Conservation (phyloP, 2,797 vertebrate genomes). For the Fundulus diaphanus region DNA sequence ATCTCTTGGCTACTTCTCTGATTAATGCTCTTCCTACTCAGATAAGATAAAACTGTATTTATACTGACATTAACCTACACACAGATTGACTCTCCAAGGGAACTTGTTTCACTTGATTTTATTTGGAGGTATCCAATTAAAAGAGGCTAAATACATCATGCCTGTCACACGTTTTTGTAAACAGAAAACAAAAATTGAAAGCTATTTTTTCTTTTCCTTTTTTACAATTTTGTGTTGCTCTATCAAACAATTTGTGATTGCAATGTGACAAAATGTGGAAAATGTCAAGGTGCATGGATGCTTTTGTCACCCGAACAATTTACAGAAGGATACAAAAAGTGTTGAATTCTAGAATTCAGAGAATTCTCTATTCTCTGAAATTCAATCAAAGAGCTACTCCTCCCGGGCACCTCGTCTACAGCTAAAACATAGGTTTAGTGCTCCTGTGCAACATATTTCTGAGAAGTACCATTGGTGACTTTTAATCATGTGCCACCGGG, state of each 20-base stretch:
- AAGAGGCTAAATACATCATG: background rate
- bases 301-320: background rate
- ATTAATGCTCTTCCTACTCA: background rate
- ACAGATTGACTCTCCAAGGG: background rate
- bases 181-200: too few relatives aligned
- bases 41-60: background rate
- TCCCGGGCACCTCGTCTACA: slow-evolving; percentile 8
- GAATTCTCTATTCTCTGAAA: slow-evolving; percentile 16
- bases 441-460: slow-evolving; percentile 39
- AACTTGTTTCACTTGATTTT: background rate
- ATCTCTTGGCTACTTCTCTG: too few relatives aligned
- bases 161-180: background rate
- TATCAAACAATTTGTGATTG: background rate
- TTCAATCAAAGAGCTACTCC: slow-evolving; percentile 34
- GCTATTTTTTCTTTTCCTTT: background rate
- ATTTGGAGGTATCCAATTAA: background rate
- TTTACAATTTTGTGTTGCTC: background rate
- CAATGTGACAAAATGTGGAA: background rate
- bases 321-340: background rate
- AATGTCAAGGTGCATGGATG: background rate
- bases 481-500: slow-evolving; percentile 57
- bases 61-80: background rate
- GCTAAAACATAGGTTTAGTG: slow-evolving; percentile 53
- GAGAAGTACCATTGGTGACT: slow-evolving; percentile 65
- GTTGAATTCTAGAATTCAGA: slow-evolving; percentile 11